Conservation (phyloP, 2,113 vertebrate species). For the Hypanus sabinus region DNA sequence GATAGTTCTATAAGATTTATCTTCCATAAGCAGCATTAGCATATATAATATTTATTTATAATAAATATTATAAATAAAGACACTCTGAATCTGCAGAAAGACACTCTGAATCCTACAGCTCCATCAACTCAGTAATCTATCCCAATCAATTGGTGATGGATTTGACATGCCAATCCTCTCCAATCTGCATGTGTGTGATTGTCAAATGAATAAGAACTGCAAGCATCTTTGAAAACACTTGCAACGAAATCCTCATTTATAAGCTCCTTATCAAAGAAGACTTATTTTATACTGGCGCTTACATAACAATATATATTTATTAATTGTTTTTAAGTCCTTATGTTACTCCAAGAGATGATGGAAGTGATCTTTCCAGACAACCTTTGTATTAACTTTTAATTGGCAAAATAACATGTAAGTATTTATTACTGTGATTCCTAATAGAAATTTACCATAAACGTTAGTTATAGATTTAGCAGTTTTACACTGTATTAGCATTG, state of each 20-base stretch:
- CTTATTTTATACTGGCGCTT: neutral
- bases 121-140: conserved; percentile 55
- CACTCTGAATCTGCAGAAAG: conserved; percentile 52
- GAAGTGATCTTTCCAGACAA: neutral
- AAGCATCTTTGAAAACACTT: conserved; percentile 40
- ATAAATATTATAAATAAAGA: too few species aligned
- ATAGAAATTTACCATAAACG: neutral
- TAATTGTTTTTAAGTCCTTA: neutral
- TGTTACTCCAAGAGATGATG: neutral
- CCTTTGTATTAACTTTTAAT: neutral
- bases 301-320: neutral
- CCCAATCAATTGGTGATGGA: conserved; percentile 53
- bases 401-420: neutral
- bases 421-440: neutral
- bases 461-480: neutral
- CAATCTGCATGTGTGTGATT: conserved; percentile 43
- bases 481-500: neutral
- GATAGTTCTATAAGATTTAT: neutral
- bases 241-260: conserved; percentile 31
- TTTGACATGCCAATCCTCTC: conserved; percentile 53
- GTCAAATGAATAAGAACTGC: conserved; percentile 42
- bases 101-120: conserved; percentile 49
- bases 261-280: neutral
- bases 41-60: conserved; percentile 42
- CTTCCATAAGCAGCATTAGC: neutral